phyloP scores from a whole-genome alignment of 2,888 invertebrate species.

The Stenoptilia bipunctidactyla region DNA sequence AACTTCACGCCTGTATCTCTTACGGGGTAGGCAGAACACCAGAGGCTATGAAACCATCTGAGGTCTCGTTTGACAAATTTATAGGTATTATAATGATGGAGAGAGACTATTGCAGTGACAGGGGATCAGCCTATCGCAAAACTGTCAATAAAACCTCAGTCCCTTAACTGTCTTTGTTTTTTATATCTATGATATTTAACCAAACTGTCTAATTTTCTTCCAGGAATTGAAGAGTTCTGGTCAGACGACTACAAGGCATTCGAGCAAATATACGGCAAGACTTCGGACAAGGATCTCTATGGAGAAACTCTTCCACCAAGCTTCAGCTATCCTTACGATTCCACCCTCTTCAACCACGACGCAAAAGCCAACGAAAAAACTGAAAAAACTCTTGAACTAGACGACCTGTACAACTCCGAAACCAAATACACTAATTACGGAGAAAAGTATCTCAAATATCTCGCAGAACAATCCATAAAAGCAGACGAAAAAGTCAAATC shows the following conservation, averaged over 20 bases:
- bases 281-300: constrained; percentile 51
- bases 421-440: constrained; percentile 20
- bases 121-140: too few relatives aligned
- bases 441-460: constrained; percentile 28
- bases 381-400: constrained; percentile 22
- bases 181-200: too few relatives aligned
- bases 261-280: constrained; percentile 53
- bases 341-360: constrained; percentile 16
- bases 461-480: constrained; percentile 20
- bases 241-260: constrained; percentile 53
- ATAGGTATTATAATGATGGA: too few relatives aligned
- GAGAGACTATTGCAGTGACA: too few relatives aligned
- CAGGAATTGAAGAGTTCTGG: constrained; percentile 35
- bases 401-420: constrained; percentile 22
- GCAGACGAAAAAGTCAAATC: constrained; percentile 5
- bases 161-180: too few relatives aligned
- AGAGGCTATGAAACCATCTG: too few relatives aligned
- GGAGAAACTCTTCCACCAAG: constrained; percentile 36
- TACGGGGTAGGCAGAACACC: too few relatives aligned
- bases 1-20: too few relatives aligned
- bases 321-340: constrained; percentile 21
- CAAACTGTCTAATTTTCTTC: too few relatives aligned
- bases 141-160: too few relatives aligned
- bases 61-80: too few relatives aligned
- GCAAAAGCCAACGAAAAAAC: constrained; percentile 38